Conservation (phyloP, 2,888 invertebrate genomes). For the Dryobota labecula region DNA sequence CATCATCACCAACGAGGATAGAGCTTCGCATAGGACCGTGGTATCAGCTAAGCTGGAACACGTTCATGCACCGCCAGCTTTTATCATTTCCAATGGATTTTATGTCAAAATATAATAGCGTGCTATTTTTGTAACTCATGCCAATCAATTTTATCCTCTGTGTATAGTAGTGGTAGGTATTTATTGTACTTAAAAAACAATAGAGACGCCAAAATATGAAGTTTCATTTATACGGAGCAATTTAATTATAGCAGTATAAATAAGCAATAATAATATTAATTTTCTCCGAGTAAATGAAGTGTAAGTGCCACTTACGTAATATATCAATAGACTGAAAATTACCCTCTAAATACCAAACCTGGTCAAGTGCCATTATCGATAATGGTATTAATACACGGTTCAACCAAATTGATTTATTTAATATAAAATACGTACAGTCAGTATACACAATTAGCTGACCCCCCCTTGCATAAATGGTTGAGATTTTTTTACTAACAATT, state of each 20-base stretch:
- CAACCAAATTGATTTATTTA: not conserved
- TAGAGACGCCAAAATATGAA: not conserved
- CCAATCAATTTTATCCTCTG: slow-evolving; percentile 7
- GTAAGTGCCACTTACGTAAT: slow-evolving; percentile 1
- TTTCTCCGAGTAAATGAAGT: not conserved
- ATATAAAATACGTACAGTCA: no score
- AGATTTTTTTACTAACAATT: no score
- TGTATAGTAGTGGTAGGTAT: slow-evolving; percentile 1
- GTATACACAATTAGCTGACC: no score
- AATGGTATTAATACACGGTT: not conserved
- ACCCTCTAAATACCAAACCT: not conserved
- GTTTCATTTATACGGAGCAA: not conserved
- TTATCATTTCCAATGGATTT: slow-evolving; percentile 58
- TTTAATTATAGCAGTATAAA: slow-evolving; percentile 12
- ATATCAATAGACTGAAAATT: slow-evolving; percentile 2
- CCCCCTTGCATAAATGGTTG: no score
- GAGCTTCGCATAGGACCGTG: slow-evolving; percentile 42
- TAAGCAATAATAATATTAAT: not conserved
- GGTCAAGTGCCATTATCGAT: not conserved
- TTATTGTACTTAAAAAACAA: slow-evolving; percentile 25
- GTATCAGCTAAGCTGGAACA: slow-evolving; percentile 59
- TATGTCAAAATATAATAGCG: slow-evolving; percentile 45
- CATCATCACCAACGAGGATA: slow-evolving; percentile 50
- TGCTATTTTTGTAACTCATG: slow-evolving; percentile 10
- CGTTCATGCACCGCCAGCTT: slow-evolving; percentile 56